Evolutionary conservation across 2,113 vertebrate genomes (phyloP).

Genomic region (Cavia porcellus): DNA sequence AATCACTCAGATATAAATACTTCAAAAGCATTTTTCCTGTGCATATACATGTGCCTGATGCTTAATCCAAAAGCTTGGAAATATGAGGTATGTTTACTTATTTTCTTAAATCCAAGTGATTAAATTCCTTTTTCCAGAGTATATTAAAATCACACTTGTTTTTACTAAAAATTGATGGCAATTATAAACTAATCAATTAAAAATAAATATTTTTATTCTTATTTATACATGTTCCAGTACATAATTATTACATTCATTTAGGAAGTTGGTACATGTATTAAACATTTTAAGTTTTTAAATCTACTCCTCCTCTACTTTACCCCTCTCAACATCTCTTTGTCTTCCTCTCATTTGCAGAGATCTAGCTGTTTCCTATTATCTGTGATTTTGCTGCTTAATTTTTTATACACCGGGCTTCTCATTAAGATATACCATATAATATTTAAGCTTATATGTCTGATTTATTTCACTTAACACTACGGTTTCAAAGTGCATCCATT

Average conservation of each 20-base stretch:
- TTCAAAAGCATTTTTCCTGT: not conserved
- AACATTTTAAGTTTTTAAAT: not conserved
- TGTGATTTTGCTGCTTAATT: not conserved
- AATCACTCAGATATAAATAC: conserved; percentile 7
- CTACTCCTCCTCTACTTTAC: not conserved
- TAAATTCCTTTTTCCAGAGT: not conserved
- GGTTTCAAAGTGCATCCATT: too few relatives aligned
- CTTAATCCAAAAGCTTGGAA: not conserved
- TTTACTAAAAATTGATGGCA: conserved; percentile 45
- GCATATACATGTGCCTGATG: not conserved
- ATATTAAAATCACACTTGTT: not conserved
- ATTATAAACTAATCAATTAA: conserved; percentile 42
- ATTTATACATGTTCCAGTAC: too few relatives aligned
- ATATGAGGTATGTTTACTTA: conserved; percentile 5
- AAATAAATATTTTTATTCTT: not conserved
- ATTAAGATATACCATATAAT: not conserved
- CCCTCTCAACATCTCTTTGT: not conserved
- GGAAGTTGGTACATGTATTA: too few relatives aligned
- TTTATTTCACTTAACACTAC: not conserved
- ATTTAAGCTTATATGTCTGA: not conserved
- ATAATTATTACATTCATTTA: too few relatives aligned
- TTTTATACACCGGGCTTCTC: not conserved
- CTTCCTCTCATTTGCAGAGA: not conserved
- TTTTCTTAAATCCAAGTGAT: conserved; percentile 19
- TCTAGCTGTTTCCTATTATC: not conserved